These are phyloP conservation scores for Picathartes gymnocephalus DNA, from an alignment of 2,113 vertebrate species.

Conservation along the genomic window DNA sequence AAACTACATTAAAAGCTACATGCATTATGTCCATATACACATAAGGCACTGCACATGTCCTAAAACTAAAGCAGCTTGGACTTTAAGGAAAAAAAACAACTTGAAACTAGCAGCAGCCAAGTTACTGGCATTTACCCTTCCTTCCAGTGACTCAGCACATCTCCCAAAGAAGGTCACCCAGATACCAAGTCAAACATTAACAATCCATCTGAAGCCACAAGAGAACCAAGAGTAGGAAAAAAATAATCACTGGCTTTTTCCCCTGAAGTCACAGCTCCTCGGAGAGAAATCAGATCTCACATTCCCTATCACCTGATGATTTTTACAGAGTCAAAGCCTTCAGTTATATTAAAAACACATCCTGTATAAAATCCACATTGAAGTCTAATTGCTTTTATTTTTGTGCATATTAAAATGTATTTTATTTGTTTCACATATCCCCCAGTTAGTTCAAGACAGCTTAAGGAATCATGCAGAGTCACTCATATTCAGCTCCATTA, in stretches of 20 bases:
- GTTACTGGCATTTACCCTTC: background rate
- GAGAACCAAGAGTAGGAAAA: background rate
- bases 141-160: slow-evolving; percentile 11
- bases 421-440: background rate
- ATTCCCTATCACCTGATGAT: background rate
- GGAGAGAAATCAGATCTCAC: background rate
- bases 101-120: background rate
- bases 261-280: background rate
- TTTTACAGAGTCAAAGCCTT: background rate
- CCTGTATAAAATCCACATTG: background rate
- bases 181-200: slow-evolving; percentile 21
- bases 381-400: background rate
- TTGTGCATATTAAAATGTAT: background rate
- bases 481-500: background rate
- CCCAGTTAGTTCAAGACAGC: background rate
- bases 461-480: background rate
- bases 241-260: background rate
- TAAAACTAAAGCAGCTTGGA: background rate
- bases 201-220: background rate
- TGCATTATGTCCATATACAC: background rate
- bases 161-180: background rate
- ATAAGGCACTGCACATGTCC: background rate
- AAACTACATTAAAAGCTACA: background rate
- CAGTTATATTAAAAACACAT: background rate
- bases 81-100: background rate